Conservation (phyloP, 2,888 invertebrate species). For the Cabera pusaria region DNA sequence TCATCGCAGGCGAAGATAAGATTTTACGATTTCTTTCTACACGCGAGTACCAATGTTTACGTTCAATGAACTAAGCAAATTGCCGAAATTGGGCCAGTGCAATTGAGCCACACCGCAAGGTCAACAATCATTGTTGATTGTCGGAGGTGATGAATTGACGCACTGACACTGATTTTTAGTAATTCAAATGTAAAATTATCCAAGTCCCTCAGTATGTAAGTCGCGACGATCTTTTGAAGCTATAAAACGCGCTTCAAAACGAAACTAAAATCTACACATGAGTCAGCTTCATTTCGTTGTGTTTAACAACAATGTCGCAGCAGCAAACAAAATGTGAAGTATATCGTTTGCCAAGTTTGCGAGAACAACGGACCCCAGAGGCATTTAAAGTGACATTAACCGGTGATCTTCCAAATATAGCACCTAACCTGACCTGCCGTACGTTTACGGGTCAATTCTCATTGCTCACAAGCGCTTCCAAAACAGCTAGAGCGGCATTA, state of each 20-base stretch:
- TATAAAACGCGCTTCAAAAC: constrained; percentile 6
- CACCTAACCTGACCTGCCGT: constrained; percentile 15
- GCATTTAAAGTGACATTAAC: constrained; percentile 6
- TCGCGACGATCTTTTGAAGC: too few relatives aligned
- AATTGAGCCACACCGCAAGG: constrained; percentile 44
- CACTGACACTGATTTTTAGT: constrained; percentile 16
- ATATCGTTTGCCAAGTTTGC: too few relatives aligned
- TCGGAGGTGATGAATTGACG: constrained; percentile 35
- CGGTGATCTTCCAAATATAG: constrained; percentile 5
- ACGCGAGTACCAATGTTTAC: constrained; percentile 42
- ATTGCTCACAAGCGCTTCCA: constrained; percentile 4
- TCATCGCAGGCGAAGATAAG: constrained; percentile 42
- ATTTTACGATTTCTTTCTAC: constrained; percentile 35
- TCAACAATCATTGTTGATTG: too few relatives aligned
- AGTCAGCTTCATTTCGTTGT: constrained; percentile 8
- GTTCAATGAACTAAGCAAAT: constrained; percentile 35
- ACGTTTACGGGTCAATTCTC: constrained; percentile 14
- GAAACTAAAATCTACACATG: constrained; percentile 6
- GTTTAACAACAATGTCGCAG: background rate
- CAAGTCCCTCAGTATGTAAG: too few relatives aligned
- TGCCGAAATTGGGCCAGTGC: constrained; percentile 43
- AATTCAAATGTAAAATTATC: constrained; percentile 26
- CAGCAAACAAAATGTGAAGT: too few relatives aligned
- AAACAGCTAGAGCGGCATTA: constrained; percentile 11
- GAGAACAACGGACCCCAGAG: too few relatives aligned